Conservation (phyloP, 2,888 invertebrate genomes). For the Hymenopus coronatus region DNA sequence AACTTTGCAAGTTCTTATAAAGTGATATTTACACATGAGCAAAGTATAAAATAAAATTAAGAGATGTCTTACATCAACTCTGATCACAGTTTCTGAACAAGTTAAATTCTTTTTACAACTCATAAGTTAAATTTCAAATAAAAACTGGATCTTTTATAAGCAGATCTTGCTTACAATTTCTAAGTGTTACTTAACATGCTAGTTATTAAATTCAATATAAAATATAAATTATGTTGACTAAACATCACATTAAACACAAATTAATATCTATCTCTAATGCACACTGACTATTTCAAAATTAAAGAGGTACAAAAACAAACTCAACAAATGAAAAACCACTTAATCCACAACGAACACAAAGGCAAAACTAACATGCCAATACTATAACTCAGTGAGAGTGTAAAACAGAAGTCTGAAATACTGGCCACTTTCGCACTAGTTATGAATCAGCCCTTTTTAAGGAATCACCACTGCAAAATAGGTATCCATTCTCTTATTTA, state of each 20-base stretch:
- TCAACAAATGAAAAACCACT: constrained; percentile 20
- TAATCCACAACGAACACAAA: constrained; percentile 5
- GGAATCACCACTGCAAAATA: not conserved
- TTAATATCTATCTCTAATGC: constrained; percentile 25
- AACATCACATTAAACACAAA: constrained; percentile 29
- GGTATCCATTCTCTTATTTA: not conserved
- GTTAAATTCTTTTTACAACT: constrained; percentile 20
- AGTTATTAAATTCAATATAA: constrained; percentile 21
- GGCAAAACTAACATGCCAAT: constrained; percentile 12
- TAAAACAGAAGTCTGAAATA: not conserved
- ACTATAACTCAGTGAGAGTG: not conserved
- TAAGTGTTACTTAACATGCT: constrained; percentile 12
- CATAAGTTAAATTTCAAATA: constrained; percentile 1
- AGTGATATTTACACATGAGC: constrained; percentile 3
- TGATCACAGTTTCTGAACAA: constrained; percentile 4
- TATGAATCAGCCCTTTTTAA: not conserved
- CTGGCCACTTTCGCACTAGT: constrained; percentile 16
- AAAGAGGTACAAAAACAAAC: constrained; percentile 29
- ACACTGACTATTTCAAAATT: constrained; percentile 26
- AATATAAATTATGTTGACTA: constrained; percentile 29
- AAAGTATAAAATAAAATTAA: not conserved
- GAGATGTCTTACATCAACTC: not conserved
- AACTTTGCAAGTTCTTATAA: not conserved
- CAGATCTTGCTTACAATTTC: not conserved
- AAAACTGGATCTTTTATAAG: constrained; percentile 8